A percentile compares a stretch with the other conserved stretches of the same genome.
Conservation (phyloP, 2,797 vertebrate genomes). For the Myiotriccus ornatus region DNA sequence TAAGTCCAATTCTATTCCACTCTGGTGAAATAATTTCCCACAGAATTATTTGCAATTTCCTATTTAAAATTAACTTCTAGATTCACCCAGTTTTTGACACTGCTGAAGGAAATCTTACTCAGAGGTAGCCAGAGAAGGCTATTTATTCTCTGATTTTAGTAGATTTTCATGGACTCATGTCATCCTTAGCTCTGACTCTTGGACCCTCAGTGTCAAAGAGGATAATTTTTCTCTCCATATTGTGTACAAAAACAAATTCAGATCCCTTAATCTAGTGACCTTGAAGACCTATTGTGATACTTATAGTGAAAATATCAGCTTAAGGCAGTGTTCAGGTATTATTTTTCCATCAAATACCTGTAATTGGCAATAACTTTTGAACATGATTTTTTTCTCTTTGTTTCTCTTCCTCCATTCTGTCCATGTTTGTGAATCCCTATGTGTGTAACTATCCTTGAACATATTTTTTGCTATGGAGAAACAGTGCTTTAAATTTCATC, state of each 20-base stretch:
- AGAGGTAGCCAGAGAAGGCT: not conserved
- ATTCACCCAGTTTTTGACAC: not conserved
- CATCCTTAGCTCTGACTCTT: not conserved
- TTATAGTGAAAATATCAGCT: not conserved
- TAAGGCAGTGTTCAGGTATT: not conserved
- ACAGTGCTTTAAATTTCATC: not conserved
- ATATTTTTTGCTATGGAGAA: not conserved
- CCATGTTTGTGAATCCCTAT: not conserved
- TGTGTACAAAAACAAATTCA: not conserved
- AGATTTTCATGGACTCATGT: not conserved
- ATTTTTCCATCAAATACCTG: not conserved
- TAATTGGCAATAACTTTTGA: not conserved
- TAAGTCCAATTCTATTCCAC: not conserved
- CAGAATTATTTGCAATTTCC: not conserved
- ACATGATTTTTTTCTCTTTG: not conserved
- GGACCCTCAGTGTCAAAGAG: not conserved
- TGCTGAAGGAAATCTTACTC: not conserved
- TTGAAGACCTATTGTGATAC: not conserved
- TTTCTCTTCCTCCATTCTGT: not conserved
- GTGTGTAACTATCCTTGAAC: not conserved
- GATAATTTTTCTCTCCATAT: not conserved
- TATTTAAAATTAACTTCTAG: not conserved
- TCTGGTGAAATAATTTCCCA: not conserved
- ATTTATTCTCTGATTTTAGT: not conserved
- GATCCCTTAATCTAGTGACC: not conserved